phyloP scores from a whole-genome alignment of 2,113 vertebrate species.

The Danionella cerebrum region DNA sequence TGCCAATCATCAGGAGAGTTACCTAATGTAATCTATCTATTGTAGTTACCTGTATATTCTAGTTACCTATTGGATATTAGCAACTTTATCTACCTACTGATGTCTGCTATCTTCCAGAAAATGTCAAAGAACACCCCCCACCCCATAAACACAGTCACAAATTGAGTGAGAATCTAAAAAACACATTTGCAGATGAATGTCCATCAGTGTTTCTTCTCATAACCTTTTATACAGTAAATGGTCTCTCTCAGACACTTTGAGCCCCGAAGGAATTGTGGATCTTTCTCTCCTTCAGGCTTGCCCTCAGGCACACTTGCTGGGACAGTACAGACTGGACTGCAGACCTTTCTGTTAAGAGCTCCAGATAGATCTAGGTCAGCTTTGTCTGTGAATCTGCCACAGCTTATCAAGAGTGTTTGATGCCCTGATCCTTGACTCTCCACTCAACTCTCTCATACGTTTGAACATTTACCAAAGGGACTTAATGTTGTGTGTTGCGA shows the following conservation, averaged over 20 bases:
- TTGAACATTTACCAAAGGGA: neutral
- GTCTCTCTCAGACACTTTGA: neutral
- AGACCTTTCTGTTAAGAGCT: constrained; percentile 27
- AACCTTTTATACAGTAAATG: constrained; percentile 31
- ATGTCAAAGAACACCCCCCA: too few relatives aligned
- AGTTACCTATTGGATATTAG: too few relatives aligned
- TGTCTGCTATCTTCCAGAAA: too few relatives aligned
- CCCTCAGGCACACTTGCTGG: constrained; percentile 32
- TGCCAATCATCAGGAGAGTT: too few relatives aligned
- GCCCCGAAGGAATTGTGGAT: constrained; percentile 39
- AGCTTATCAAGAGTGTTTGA: constrained; percentile 8
- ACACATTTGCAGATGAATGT: neutral
- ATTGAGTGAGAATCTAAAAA: neutral
- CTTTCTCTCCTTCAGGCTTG: constrained; percentile 39
- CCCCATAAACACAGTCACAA: too few relatives aligned
- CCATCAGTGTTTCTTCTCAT: constrained; percentile 5
- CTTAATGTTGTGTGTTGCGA: constrained; percentile 3
- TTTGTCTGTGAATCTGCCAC: constrained; percentile 10
- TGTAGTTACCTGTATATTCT: too few relatives aligned
- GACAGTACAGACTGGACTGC: constrained; percentile 2
- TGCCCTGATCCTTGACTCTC: constrained; percentile 9
- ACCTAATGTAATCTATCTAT: too few relatives aligned
- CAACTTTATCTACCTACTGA: too few relatives aligned
- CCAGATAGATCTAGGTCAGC: constrained; percentile 36
- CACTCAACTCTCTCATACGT: neutral